Evolutionary conservation across 2,888 invertebrate species (phyloP), one percentile per base, ranked within the genome.

Genomic region (Epistrophella euchroma): DNA sequence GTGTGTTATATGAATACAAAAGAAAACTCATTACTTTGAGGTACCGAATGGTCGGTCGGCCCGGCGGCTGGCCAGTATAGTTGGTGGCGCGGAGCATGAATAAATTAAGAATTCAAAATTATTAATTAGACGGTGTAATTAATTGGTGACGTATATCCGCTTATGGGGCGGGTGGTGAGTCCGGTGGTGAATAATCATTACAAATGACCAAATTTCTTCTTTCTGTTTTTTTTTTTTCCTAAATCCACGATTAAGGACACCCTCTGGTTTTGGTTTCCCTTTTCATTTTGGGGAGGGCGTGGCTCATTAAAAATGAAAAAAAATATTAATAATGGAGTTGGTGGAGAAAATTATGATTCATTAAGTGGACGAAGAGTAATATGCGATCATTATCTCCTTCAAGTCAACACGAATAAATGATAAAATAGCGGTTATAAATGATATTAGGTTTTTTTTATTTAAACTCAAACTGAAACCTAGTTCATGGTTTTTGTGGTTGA

Each of bases 91-190:
- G 11, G 17, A 55, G 43, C 28, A 74, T 62, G 47, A 62, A 79
- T 70, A 77, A 74, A 74, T 86, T 74, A 78, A 71, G 64, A 37
- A 86, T 64, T 86, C 82, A 86, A 86, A 86, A 86, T 82, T 82
- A 82, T 37, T 68, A 68, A 86, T 86, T 86, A 86, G 74, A 50
- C 58, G 74, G 25, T 45, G 76, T 82, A 78, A 86, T 86, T 86
- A 86, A 86, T 86, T 77, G 86, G 71, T 74, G 78, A 86, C 82
- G 82, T 56, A 77, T 73, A 68, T 74, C 71, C 66, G 77, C 78
- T 70, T 47, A 35, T 55, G 68, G 76, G 62, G 76, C 35, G 35
- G 58, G 58, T 37, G 64, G 45, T 64, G 70, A 52, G 52, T 64
- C 22, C 47, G 22, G 62, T 58, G 71, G 62, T 58, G 71, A 76